Evolutionary conservation across 1,140 invertebrate species (phyloP).

Genomic region (Delia radicum): DNA sequence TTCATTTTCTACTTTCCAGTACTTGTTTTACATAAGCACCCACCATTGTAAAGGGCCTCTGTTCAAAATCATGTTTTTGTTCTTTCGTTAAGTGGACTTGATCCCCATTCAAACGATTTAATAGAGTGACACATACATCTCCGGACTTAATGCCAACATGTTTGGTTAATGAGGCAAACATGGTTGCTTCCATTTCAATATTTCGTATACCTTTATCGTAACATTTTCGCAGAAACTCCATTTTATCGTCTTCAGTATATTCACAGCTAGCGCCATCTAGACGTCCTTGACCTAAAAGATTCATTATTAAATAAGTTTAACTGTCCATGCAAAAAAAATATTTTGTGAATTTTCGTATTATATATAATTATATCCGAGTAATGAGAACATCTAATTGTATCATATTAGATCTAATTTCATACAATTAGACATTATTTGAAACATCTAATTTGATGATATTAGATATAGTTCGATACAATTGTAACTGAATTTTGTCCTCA

Average conservation of each 20-base stretch:
- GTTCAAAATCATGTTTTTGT: slow-evolving; percentile 40
- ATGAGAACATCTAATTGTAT: too few species aligned
- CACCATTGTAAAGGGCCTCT: slow-evolving; percentile 39
- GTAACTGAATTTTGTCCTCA: too few species aligned
- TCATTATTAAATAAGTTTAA: not conserved
- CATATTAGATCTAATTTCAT: too few species aligned
- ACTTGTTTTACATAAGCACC: slow-evolving; percentile 35
- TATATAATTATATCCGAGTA: not conserved
- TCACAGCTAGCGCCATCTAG: slow-evolving; percentile 95
- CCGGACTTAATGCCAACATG: slow-evolving; percentile 84
- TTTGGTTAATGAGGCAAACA: slow-evolving; percentile 86
- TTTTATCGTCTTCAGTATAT: slow-evolving; percentile 75
- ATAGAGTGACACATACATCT: slow-evolving; percentile 85
- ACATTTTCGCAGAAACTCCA: slow-evolving; percentile 74
- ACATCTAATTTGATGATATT: too few species aligned
- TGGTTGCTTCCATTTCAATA: slow-evolving; percentile 96
- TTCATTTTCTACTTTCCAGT: not conserved
- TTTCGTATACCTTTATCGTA: slow-evolving; percentile 82
- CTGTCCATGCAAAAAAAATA: too few species aligned
- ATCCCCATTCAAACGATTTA: slow-evolving; percentile 89
- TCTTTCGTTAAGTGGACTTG: slow-evolving; percentile 65
- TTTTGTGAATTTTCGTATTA: not conserved
- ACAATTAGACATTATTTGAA: too few species aligned
- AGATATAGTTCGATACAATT: too few species aligned
- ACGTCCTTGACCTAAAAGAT: slow-evolving; percentile 74